A percentile compares a stretch with the other conserved stretches of the same genome.
Conservation (phyloP, 2,113 vertebrate species). For the Takifugu flavidus region DNA sequence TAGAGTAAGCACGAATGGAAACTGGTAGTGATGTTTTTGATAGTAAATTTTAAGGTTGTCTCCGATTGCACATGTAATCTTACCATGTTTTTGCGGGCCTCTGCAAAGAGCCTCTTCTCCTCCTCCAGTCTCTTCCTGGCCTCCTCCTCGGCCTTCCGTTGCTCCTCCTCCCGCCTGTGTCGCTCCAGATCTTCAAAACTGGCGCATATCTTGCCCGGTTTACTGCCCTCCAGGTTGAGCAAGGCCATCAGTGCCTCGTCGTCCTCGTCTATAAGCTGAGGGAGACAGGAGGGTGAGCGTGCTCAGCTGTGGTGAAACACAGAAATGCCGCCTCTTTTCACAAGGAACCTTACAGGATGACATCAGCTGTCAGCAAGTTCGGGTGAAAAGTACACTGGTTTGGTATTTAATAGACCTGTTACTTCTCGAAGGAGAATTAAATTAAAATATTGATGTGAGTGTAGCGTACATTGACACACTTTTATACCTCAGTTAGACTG, state of each 20-base stretch:
- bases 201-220: conserved; percentile 75
- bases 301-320: not conserved
- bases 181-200: conserved; percentile 79
- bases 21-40: no score
- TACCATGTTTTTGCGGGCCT: conserved; percentile 81
- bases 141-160: conserved; percentile 76
- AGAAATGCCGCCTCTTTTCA: not conserved
- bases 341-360: not conserved
- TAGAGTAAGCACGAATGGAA: not conserved
- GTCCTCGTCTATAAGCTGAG: conserved; percentile 75
- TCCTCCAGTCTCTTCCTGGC: conserved; percentile 77
- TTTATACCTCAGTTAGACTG: no score
- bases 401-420: no score
- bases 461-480: no score
- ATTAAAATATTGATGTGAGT: no score
- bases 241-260: conserved; percentile 72
- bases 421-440: no score
- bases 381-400: no score
- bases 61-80: conserved; percentile 8
- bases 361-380: no score
- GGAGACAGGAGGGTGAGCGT: not conserved
- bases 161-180: conserved; percentile 76
- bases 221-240: conserved; percentile 69
- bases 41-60: not conserved
- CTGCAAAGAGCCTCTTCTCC: conserved; percentile 78